These are phyloP conservation scores for Acheta domesticus DNA, from an alignment of 2,888 invertebrate genomes.

Conservation along the genomic window DNA sequence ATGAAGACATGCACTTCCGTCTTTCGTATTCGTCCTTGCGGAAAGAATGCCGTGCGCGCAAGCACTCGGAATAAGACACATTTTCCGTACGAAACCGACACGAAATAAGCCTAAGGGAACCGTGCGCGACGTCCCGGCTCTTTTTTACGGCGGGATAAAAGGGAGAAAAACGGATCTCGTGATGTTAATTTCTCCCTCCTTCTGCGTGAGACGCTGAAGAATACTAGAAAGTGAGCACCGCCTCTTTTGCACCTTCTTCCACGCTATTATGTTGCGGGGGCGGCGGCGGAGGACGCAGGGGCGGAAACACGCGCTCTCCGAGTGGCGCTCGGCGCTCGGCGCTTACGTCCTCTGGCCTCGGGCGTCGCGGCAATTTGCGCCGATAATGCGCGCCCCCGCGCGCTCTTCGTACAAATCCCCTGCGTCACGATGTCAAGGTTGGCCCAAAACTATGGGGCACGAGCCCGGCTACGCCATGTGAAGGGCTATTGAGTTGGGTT, in stretches of 20 bases:
- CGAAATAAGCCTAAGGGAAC: no score
- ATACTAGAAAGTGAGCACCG: neutral
- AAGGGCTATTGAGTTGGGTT: no score
- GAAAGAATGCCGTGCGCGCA: no score
- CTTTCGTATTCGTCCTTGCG: no score
- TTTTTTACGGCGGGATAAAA: neutral
- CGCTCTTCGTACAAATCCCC: no score
- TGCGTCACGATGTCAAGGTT: no score
- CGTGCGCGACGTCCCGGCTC: neutral
- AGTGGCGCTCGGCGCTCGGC: neutral
- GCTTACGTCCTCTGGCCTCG: neutral
- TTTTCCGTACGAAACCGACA: no score
- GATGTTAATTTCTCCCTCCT: neutral
- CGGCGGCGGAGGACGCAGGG: neutral
- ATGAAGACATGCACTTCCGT: no score
- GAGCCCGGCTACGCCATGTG: no score
- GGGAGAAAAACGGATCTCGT: neutral
- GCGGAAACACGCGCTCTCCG: neutral
- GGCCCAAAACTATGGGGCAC: no score
- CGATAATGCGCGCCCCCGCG: neutral
- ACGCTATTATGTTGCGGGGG: neutral
- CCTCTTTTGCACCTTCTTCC: neutral
- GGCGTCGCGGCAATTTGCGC: constrained; percentile 18
- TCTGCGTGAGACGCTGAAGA: neutral
- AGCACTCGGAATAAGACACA: no score